These are phyloP conservation scores for Melanotus villosus DNA, from an alignment of 2,888 invertebrate species.

Conservation along the genomic window DNA sequence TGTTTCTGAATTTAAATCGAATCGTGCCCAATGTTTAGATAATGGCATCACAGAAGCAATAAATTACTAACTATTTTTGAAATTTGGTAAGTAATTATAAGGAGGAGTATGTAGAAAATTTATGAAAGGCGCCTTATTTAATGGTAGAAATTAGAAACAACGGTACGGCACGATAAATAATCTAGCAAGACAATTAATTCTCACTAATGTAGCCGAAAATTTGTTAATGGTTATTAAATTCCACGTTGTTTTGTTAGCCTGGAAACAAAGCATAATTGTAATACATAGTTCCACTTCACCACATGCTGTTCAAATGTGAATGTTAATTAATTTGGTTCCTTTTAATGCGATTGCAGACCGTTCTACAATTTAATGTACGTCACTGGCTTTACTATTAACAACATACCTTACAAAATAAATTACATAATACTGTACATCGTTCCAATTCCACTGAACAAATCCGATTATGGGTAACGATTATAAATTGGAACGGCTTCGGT, in stretches of 20 bases:
- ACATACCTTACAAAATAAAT: conserved; percentile 4
- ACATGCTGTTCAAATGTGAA: conserved; percentile 8
- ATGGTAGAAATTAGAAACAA: too few relatives aligned
- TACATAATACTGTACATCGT: background rate
- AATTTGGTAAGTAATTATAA: too few relatives aligned
- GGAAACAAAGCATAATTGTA: conserved; percentile 11
- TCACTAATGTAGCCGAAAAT: background rate
- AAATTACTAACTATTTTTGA: too few relatives aligned
- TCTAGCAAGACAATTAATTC: background rate
- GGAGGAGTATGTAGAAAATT: too few relatives aligned
- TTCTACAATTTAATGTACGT: background rate
- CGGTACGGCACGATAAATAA: background rate
- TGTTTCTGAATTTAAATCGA: too few relatives aligned
- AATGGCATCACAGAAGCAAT: too few relatives aligned
- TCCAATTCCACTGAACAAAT: background rate
- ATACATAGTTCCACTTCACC: background rate
- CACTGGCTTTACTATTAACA: too few relatives aligned
- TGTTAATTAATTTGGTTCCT: conserved; percentile 12
- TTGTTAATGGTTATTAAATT: conserved; percentile 11
- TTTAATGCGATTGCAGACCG: conserved; percentile 3
- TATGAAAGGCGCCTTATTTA: too few relatives aligned
- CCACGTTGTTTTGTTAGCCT: background rate
- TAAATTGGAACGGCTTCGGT: conserved; percentile 6
- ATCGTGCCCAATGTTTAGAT: too few relatives aligned
- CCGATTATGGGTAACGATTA: conserved; percentile 6